Conservation (phyloP, 1,140 invertebrate species). For the Apis dorsata region DNA sequence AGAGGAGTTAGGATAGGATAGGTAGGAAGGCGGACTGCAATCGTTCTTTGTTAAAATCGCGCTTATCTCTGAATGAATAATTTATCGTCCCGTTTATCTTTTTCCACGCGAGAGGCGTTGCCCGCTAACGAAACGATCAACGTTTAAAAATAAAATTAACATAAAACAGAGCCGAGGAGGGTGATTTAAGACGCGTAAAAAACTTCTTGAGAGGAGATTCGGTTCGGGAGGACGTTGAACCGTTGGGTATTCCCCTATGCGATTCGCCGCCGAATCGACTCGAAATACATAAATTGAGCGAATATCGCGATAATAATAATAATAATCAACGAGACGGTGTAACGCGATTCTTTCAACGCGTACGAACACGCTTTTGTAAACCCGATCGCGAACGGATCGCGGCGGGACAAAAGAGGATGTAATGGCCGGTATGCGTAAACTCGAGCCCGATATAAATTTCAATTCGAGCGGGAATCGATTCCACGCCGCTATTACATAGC, state of each 20-base stretch:
- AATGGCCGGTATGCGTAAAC: too few relatives aligned
- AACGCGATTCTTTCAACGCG: too few relatives aligned
- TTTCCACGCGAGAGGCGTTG: neutral
- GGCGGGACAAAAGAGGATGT: too few relatives aligned
- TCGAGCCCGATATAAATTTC: too few relatives aligned
- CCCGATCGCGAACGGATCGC: too few relatives aligned
- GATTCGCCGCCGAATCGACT: too few relatives aligned
- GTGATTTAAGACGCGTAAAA: constrained; percentile 39
- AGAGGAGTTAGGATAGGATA: neutral
- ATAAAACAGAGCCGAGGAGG: constrained; percentile 23
- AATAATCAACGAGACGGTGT: too few relatives aligned
- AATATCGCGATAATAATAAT: too few relatives aligned
- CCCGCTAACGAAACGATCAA: constrained; percentile 19
- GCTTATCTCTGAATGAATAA: constrained; percentile 50
- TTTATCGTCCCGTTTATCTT: constrained; percentile 45
- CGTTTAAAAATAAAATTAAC: constrained; percentile 49
- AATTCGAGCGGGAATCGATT: too few relatives aligned
- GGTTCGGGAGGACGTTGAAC: neutral
- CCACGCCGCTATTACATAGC: too few relatives aligned
- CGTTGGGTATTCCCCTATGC: neutral
- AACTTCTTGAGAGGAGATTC: neutral
- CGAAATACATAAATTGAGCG: too few relatives aligned
- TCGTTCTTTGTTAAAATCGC: constrained; percentile 48
- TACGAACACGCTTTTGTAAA: too few relatives aligned
- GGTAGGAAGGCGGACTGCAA: neutral